Evolutionary conservation across 2,797 vertebrate genomes (phyloP).

Genomic region (Takifugu rubripes): DNA sequence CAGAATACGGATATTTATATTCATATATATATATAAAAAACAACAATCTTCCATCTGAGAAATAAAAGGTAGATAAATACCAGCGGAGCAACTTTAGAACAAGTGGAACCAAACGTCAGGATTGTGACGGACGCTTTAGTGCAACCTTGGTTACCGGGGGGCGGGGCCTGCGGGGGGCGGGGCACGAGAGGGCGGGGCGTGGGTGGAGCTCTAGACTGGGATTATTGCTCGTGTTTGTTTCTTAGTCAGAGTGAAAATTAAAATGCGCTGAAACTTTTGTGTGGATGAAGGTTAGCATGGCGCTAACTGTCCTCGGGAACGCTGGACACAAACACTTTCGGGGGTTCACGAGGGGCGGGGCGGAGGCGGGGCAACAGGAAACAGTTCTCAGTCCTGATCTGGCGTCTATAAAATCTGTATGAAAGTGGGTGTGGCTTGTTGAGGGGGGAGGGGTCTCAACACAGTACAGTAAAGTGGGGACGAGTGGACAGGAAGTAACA

Average conservation of each 20-base stretch:
- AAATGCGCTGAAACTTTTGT: too few relatives aligned
- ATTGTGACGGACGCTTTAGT: conserved; percentile 75
- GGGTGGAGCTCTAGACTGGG: conserved; percentile 45
- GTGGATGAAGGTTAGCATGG: too few relatives aligned
- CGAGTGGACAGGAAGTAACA: conserved; percentile 15
- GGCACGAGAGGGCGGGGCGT: conserved; percentile 22
- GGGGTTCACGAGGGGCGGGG: too few relatives aligned
- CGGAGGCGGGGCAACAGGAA: background rate
- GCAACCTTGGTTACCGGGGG: conserved; percentile 41
- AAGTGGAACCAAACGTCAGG: conserved; percentile 55
- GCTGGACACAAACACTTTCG: background rate
- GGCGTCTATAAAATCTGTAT: conserved; percentile 51
- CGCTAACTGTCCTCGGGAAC: too few relatives aligned
- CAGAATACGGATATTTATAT: conserved; percentile 49
- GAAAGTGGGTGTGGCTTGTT: conserved; percentile 52
- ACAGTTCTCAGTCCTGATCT: conserved; percentile 16
- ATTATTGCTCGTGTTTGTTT: conserved; percentile 83
- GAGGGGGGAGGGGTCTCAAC: conserved; percentile 23
- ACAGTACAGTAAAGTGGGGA: conserved; percentile 42
- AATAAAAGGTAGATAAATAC: conserved; percentile 69
- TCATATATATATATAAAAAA: conserved; percentile 41
- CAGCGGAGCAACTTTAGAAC: conserved; percentile 46
- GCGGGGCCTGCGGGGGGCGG: background rate
- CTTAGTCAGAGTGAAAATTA: background rate
- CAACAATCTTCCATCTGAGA: conserved; percentile 66